Evolutionary conservation across 2,888 invertebrate species (phyloP).

Genomic region (Heteropelma amictum): DNA sequence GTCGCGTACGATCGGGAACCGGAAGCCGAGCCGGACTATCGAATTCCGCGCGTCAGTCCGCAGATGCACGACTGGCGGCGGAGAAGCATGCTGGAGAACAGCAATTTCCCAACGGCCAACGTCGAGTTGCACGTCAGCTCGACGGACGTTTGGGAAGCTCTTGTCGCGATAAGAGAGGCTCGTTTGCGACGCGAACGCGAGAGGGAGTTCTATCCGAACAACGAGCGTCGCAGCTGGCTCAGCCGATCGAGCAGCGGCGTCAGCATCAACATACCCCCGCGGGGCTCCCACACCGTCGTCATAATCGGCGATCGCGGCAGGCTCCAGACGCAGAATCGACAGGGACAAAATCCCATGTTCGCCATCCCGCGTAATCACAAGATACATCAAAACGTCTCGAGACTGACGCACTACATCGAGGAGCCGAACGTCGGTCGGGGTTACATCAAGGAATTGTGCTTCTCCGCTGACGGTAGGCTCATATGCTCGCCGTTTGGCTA

Average conservation of each 20-base stretch:
- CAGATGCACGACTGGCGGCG: slow-evolving; percentile 65
- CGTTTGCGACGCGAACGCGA: slow-evolving; percentile 81
- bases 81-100: slow-evolving; percentile 66
- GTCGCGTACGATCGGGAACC: slow-evolving; percentile 63
- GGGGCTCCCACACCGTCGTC: slow-evolving; percentile 73
- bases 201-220: slow-evolving; percentile 66
- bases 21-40: slow-evolving; percentile 59
- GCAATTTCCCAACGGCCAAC: slow-evolving; percentile 70
- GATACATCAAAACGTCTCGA: slow-evolving; percentile 85
- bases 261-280: slow-evolving; percentile 66
- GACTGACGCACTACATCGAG: slow-evolving; percentile 90
- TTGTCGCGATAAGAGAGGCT: slow-evolving; percentile 83
- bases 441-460: slow-evolving; percentile 95
- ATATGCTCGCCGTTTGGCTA: slow-evolving; percentile 94
- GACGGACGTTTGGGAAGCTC: slow-evolving; percentile 85
- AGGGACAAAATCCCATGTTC: slow-evolving; percentile 70
- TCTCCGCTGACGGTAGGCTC: slow-evolving; percentile 92
- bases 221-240: slow-evolving; percentile 62
- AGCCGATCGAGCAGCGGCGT: slow-evolving; percentile 66
- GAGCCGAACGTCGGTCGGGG: slow-evolving; percentile 94
- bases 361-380: slow-evolving; percentile 77
- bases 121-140: slow-evolving; percentile 76
- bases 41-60: slow-evolving; percentile 59
- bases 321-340: slow-evolving; percentile 67
- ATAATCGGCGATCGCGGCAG: slow-evolving; percentile 73